phyloP scores from a whole-genome alignment of 2,888 invertebrate genomes.

The Tenthredo livida region DNA sequence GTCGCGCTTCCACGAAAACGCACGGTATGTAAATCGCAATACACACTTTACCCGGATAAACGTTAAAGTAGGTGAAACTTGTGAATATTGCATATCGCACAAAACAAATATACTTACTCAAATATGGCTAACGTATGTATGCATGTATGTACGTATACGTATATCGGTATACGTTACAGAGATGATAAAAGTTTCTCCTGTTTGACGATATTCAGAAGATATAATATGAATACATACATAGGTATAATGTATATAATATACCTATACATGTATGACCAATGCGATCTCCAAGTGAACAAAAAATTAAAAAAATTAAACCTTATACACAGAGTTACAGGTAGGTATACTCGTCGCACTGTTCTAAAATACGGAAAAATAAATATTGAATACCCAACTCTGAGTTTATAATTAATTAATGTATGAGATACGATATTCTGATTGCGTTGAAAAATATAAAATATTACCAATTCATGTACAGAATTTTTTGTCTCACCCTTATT shows the following conservation, averaged over 20 bases:
- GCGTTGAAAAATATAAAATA: background rate
- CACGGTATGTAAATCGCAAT: background rate
- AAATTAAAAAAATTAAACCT: background rate
- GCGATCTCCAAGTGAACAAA: background rate
- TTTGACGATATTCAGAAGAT: background rate
- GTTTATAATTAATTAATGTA: background rate
- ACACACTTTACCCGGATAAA: background rate
- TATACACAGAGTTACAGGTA: background rate
- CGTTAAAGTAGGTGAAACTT: constrained; percentile 1
- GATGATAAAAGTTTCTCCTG: constrained; percentile 3
- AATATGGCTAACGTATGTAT: background rate
- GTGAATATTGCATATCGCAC: background rate
- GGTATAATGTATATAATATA: no score
- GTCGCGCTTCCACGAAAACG: no score
- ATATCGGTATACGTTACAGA: background rate
- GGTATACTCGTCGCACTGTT: background rate
- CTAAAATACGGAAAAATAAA: background rate
- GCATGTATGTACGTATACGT: background rate
- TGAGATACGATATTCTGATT: background rate
- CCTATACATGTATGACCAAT: background rate
- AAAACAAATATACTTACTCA: background rate
- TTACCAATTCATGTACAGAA: background rate
- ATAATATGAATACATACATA: background rate
- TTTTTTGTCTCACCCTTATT: background rate
- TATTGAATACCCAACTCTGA: background rate